Evolutionary conservation across 1,140 invertebrate genomes (phyloP).

Genomic region (Heliconius nattereri): DNA sequence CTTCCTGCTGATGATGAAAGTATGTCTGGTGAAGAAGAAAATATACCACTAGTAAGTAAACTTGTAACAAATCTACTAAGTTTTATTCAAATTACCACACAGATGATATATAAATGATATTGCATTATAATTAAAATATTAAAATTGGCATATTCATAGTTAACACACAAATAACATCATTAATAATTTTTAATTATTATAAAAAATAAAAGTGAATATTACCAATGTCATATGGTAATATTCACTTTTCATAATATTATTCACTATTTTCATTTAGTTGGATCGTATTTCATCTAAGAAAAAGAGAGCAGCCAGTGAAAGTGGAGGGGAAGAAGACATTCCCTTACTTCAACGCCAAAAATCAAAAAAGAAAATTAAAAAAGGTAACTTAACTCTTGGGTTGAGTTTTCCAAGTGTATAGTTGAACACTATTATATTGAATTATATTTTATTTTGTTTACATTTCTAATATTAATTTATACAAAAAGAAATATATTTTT

Average conservation of each 20-base stretch:
- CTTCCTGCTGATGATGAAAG: constrained; percentile 80
- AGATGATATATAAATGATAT: too few relatives aligned
- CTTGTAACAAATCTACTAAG: neutral
- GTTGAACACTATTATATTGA: too few relatives aligned
- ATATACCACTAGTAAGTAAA: constrained; percentile 83
- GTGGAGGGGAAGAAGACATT: constrained; percentile 78
- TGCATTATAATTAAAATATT: too few relatives aligned
- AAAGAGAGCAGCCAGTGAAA: constrained; percentile 81
- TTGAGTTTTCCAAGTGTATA: neutral
- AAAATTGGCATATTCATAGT: too few relatives aligned
- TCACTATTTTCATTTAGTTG: constrained; percentile 48
- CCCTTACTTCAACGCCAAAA: constrained; percentile 82
- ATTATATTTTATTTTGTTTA: too few relatives aligned
- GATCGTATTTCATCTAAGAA: constrained; percentile 86
- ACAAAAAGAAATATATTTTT: too few relatives aligned
- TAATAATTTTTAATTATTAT: too few relatives aligned
- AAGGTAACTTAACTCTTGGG: neutral
- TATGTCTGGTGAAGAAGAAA: constrained; percentile 82
- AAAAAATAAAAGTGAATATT: too few relatives aligned
- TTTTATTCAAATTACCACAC: too few relatives aligned
- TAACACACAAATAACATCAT: too few relatives aligned
- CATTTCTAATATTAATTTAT: too few relatives aligned
- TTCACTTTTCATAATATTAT: neutral
- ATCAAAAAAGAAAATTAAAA: constrained; percentile 80
- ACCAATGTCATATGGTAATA: too few relatives aligned